Base-by-base conservation (phyloP, 2,888 invertebrate genomes). In the Cataglyphis rosenhaueri region DNA sequence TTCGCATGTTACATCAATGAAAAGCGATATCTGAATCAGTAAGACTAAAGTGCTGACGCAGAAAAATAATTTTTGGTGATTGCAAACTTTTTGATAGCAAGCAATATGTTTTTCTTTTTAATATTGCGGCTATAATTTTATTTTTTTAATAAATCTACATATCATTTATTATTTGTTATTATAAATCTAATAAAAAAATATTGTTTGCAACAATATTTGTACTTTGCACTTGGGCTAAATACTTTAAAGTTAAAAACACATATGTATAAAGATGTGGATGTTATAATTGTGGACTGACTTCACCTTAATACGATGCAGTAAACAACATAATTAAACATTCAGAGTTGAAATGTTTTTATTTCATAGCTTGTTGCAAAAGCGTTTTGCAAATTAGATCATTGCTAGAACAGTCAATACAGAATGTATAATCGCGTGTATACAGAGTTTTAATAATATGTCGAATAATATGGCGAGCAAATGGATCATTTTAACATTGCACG, bases 321-420 rank as follows among this genome's bases (percentile, higher is more conserved):
- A 79, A 48, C 0, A 61, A 48, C 41, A 12, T 79, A 79, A 79
- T 79, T 61, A 79, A 79, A 68, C 21, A 59, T 59, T 25, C 9
- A 61, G 5, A 18, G 32, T 65, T 76, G 12, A 21, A 18, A n/a
- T 18, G 61, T 35, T 70, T 70, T 79, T 61, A 38, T 79, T 68
- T 44, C 48, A 68, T 44, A 32, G 44, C 59, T 66, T 0, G 18
- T 79, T 79, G 44, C 68, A 25, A 79, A 68, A 79, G 68, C 59
- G 44, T 59, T 79, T 79, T 70, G 59, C 59, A 79, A 79, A 79
- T 79, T 59, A 70, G 68, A 68, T 70, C 65, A n/a, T 41, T 65
- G 44, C 44, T 61, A 21, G 18, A 21, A 48, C 44, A 21, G 1
- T 41, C 21, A 21, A 29, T 32, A 15, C 35, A 18, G 44, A 44